Evolutionary conservation across 1,140 invertebrate species (phyloP), one percentile per base, ranked within the genome.

Genomic region (Neoseiulus cucumeris): DNA sequence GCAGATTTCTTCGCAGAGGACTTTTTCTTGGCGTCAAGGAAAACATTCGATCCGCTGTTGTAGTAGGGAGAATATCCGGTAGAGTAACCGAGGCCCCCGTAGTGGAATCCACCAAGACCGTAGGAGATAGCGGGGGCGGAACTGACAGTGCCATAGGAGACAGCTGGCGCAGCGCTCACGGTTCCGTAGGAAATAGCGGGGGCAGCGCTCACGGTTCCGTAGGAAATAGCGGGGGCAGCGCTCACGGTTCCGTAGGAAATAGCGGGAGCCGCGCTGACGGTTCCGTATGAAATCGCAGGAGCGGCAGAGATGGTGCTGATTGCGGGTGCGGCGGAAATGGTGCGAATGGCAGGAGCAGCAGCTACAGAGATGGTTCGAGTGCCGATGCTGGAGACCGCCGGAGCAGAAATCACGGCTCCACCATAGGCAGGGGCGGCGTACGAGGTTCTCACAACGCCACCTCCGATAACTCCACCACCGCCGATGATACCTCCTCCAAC

Each of bases 1-100:
- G 51, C 51, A 25, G 51, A 59, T 25, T 59, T 59, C 51, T 59
- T 59, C 17, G 51, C 51, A 4, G 51, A 59, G n/a, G 51, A 59
- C 51, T 59, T 59, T 9, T 59, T 59, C 14, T 59, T 59, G 9
- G 51, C 51, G 22, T 59, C 51, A 2, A 59, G 51, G 51, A 59
- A 59, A 25, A 59, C 51, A 20, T 59, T 59, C 14, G 14, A 29
- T 1, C 51, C 51, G 22, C 25, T 29, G 14, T 20, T 33, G 51
- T 59, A 59, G 22, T 59, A 59, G 14, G 51, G 33, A 12, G 51
- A 29, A 20, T 59, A 59, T 12, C 51, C 51, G 4, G 51, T 59
- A 6, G 51, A 59, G 22, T 59, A 25, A 25, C 51, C 51, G 51
- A 59, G 51, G 22, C 51, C 51, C 33, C 51, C 51, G 9, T 59